Conservation (phyloP, 2,113 vertebrate species). For the Solenodon paradoxus region DNA sequence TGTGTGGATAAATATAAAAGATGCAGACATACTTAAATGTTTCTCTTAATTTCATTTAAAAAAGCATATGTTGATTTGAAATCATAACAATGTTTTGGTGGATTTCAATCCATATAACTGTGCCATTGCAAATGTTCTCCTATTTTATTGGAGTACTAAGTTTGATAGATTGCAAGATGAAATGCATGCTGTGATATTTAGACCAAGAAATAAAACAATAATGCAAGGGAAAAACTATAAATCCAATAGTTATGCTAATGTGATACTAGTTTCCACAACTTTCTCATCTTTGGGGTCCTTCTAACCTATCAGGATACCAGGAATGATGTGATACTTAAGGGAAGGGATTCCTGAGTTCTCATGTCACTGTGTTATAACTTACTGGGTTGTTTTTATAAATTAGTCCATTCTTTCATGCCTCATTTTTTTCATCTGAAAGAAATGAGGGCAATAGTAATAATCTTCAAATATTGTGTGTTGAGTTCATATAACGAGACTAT, state of each 20-base stretch:
- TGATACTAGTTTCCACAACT: neutral
- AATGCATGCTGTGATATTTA: neutral
- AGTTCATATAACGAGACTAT: neutral
- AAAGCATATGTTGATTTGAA: neutral
- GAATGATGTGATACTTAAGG: neutral
- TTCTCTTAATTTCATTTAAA: neutral
- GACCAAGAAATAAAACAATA: neutral
- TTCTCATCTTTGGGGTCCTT: neutral
- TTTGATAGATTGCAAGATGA: neutral
- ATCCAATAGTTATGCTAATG: neutral
- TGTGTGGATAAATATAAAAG: neutral
- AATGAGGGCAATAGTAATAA: neutral
- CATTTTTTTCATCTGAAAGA: neutral
- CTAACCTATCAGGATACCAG: neutral
- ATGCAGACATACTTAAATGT: fast-evolving
- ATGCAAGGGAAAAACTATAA: neutral
- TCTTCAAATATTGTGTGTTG: neutral
- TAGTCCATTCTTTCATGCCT: neutral
- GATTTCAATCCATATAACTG: neutral
- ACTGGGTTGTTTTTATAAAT: neutral
- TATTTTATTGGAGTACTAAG: neutral
- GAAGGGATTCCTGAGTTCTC: neutral
- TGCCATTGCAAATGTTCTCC: neutral
- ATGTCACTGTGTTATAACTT: neutral
- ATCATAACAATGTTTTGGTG: neutral